phyloP scores from a whole-genome alignment of 2,797 vertebrate species.

The Aythya fuligula region DNA sequence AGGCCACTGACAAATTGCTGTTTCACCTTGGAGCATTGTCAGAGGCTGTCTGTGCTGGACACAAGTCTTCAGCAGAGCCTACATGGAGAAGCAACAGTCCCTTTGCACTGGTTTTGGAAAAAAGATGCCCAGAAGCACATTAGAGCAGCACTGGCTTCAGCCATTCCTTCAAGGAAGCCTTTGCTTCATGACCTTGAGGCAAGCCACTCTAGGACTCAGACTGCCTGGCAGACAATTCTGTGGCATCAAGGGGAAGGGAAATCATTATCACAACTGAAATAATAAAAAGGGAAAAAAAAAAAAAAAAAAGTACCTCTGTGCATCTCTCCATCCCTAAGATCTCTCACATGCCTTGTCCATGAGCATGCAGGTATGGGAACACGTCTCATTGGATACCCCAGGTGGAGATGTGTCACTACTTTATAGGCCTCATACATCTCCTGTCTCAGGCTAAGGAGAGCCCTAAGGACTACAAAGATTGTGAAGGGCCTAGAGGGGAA shows the following conservation, averaged over 20 bases:
- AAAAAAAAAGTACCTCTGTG: not conserved
- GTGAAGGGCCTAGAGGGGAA: no score
- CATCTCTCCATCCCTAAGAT: not conserved
- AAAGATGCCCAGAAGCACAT: not conserved
- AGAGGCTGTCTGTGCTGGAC: not conserved
- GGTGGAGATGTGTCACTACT: not conserved
- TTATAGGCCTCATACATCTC: not conserved
- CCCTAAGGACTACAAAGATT: no score
- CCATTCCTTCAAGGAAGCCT: not conserved
- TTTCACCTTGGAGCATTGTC: slow-evolving; percentile 21
- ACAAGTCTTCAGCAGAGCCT: not conserved
- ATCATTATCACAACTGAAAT: not conserved
- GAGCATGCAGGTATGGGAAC: not conserved
- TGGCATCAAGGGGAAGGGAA: not conserved
- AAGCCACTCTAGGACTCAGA: fast-evolving
- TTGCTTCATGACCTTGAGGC: not conserved
- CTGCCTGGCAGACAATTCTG: not conserved
- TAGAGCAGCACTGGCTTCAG: not conserved
- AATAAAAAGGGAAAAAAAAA: not conserved
- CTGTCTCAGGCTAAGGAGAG: not conserved
- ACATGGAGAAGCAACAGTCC: not conserved
- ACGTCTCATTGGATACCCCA: not conserved
- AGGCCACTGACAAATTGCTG: not conserved
- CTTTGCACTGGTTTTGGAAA: not conserved
- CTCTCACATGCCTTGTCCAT: not conserved